Conservation (phyloP, 2,113 vertebrate species). For the Tor tambroides region DNA sequence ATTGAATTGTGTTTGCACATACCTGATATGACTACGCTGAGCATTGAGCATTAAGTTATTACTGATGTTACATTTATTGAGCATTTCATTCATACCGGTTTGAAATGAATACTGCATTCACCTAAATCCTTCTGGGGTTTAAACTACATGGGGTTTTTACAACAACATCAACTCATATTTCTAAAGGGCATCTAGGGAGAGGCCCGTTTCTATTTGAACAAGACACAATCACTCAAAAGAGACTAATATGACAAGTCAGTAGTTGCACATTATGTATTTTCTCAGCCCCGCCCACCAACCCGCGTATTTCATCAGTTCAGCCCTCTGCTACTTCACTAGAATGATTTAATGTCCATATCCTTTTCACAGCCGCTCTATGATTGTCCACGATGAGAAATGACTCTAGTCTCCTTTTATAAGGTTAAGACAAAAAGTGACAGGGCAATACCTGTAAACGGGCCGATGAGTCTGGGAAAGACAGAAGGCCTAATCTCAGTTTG, state of each 20-base stretch:
- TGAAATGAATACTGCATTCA: conserved; percentile 23
- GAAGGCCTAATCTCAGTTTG: conserved; percentile 63
- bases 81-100: neutral
- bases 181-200: conserved; percentile 26
- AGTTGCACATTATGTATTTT: conserved; percentile 32
- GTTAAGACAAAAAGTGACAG: conserved; percentile 49
- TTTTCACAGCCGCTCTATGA: neutral
- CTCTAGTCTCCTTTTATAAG: conserved; percentile 38
- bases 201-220: conserved; percentile 8
- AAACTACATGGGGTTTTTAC: neutral
- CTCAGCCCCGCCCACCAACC: conserved; percentile 27
- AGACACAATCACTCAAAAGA: conserved; percentile 34
- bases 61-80: conserved; percentile 25
- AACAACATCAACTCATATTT: conserved; percentile 26
- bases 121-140: conserved; percentile 16
- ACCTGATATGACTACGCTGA: neutral
- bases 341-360: conserved; percentile 30
- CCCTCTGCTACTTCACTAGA: conserved; percentile 2
- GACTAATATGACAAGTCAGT: conserved; percentile 28
- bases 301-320: neutral
- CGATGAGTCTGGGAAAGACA: conserved; percentile 63
- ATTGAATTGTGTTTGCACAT: neutral
- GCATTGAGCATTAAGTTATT: neutral
- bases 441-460: conserved; percentile 41
- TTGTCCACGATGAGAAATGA: conserved; percentile 40